Evolutionary conservation across 2,113 vertebrate genomes (phyloP).

Genomic region (Engystomops pustulosus): DNA sequence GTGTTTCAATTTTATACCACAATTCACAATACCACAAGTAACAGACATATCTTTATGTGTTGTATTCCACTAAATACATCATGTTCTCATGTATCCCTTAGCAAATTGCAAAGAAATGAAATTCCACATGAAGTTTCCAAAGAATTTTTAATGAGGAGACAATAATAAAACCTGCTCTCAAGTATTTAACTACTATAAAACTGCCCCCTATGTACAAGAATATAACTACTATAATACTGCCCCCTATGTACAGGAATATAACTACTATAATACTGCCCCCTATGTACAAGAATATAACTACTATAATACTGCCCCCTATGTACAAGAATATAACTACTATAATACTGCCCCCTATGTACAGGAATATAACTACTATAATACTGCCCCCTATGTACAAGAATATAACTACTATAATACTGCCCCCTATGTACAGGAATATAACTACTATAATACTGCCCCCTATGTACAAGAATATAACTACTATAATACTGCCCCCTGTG

Average conservation of each 20-base stretch:
- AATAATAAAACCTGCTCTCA: not conserved
- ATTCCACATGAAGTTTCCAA: not conserved
- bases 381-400: not conserved
- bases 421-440: not conserved
- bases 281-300: not conserved
- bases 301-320: not conserved
- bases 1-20: no score
- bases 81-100: no score
- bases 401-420: not conserved
- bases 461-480: constrained; percentile 10
- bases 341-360: not conserved
- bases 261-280: constrained; percentile 1
- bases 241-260: constrained; percentile 8
- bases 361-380: constrained; percentile 17
- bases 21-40: no score
- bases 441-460: not conserved
- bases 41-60: no score
- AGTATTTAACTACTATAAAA: not conserved
- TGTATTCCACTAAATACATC: no score
- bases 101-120: no score
- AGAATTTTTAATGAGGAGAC: not conserved
- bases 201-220: not conserved
- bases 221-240: not conserved
- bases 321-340: constrained; percentile 23
- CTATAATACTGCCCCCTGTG: not conserved